A percentile compares a stretch with the other conserved stretches of the same genome.
These are phyloP conservation scores for Apotomis betuletana DNA, from an alignment of 2,888 invertebrate genomes.

Conservation along the genomic window DNA sequence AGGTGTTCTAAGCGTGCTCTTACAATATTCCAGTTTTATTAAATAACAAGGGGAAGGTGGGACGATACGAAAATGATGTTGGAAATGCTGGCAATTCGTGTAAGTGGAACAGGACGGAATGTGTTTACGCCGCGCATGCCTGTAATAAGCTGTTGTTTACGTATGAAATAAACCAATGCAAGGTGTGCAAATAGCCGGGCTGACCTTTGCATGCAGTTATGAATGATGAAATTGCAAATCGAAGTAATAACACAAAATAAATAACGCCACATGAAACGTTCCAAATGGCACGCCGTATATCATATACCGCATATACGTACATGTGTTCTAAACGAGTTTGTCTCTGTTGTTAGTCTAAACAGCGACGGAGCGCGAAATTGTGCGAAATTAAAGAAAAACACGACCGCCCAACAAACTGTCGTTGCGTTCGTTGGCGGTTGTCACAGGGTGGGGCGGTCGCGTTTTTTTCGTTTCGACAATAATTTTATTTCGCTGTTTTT, in stretches of 20 bases:
- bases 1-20: conserved; percentile 39
- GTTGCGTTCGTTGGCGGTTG: conserved; percentile 31
- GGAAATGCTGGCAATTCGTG: conserved; percentile 41
- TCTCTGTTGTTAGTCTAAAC: conserved; percentile 40
- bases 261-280: conserved; percentile 25
- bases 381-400: conserved; percentile 41
- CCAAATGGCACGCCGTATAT: conserved; percentile 3
- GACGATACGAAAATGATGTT: conserved; percentile 40
- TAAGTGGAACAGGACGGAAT: conserved; percentile 40
- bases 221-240: conserved; percentile 35
- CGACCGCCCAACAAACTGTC: conserved; percentile 34
- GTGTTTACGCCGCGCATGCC: conserved; percentile 40
- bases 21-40: conserved; percentile 42
- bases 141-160: conserved; percentile 40
- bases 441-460: conserved; percentile 12
- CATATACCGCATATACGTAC: background rate
- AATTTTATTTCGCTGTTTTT: conserved; percentile 10
- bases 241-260: conserved; percentile 24
- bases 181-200: conserved; percentile 39
- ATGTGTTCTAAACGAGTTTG: conserved; percentile 22
- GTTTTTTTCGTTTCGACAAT: conserved; percentile 26
- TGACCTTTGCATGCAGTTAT: conserved; percentile 39
- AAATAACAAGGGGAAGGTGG: conserved; percentile 41
- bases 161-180: conserved; percentile 40
- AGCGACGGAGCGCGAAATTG: conserved; percentile 32